Evolutionary conservation across 2,113 vertebrate genomes (phyloP).

Genomic region (Antennarius striatus): DNA sequence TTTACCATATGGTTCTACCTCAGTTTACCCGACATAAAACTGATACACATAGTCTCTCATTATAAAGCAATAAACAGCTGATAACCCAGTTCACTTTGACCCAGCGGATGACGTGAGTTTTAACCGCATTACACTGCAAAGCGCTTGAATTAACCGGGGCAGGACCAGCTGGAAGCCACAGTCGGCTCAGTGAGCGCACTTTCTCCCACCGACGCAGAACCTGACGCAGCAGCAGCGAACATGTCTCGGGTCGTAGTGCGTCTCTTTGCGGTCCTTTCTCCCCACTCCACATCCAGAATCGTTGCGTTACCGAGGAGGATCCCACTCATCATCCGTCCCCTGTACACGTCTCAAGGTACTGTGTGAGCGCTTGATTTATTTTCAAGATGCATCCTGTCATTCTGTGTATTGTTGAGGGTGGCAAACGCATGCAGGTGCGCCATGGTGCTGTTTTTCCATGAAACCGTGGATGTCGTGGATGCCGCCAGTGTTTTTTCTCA

Average conservation of each 20-base stretch:
- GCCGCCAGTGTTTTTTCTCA: too few relatives aligned
- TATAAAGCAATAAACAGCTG: constrained; percentile 21
- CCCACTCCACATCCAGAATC: constrained; percentile 13
- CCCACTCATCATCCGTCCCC: constrained; percentile 33
- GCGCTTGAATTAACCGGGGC: neutral
- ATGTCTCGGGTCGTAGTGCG: constrained; percentile 76
- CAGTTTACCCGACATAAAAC: neutral
- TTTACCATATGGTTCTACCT: neutral
- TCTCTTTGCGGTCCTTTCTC: constrained; percentile 47
- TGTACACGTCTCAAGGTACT: constrained; percentile 70
- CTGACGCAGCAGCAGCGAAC: constrained; percentile 13
- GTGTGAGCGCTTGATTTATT: neutral
- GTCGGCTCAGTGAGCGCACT: constrained; percentile 12
- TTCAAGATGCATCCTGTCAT: too few relatives aligned
- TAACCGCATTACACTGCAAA: constrained; percentile 35
- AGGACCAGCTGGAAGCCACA: neutral
- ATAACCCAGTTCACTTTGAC: constrained; percentile 31
- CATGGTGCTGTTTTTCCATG: too few relatives aligned
- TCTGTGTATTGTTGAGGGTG: too few relatives aligned
- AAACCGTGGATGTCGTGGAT: too few relatives aligned
- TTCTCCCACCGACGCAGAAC: constrained; percentile 8
- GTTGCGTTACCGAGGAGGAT: constrained; percentile 36
- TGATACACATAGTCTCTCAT: constrained; percentile 16
- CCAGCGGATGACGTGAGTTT: constrained; percentile 24
- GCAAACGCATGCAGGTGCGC: too few relatives aligned